Evolutionary conservation across 35 echinoderm and acorn worm genomes (phyloP).

Genomic region (Hemicentrotus pulcherrimus): DNA sequence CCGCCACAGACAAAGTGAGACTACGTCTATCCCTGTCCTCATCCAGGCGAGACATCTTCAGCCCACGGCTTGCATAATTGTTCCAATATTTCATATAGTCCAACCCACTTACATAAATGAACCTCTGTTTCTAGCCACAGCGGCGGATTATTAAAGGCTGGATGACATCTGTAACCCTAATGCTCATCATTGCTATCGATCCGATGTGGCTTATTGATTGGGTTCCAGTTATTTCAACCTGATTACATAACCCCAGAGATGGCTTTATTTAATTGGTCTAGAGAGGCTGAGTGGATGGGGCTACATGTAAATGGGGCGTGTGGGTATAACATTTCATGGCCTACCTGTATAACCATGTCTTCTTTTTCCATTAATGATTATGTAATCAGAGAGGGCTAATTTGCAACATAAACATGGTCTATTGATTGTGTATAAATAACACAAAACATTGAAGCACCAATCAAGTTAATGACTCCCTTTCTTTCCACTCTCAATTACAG

Average conservation of each 20-base stretch:
- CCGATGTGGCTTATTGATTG: background rate
- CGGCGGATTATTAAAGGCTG: background rate
- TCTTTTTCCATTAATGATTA: background rate
- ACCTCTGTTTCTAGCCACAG: background rate
- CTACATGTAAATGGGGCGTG: background rate
- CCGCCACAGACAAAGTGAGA: background rate
- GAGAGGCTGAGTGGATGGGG: background rate
- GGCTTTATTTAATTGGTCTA: background rate
- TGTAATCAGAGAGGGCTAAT: background rate
- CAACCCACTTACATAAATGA: slow-evolving; percentile 18
- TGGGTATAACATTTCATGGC: background rate
- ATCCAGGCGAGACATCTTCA: slow-evolving; percentile 16
- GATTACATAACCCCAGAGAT: background rate
- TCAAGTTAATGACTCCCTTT: background rate
- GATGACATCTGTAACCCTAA: background rate
- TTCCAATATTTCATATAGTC: background rate
- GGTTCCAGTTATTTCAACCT: background rate
- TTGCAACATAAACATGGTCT: background rate
- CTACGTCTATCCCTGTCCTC: background rate
- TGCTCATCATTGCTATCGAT: slow-evolving; percentile 3
- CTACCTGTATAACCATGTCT: background rate
- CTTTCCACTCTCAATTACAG: background rate
- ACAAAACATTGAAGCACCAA: background rate
- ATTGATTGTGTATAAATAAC: background rate
- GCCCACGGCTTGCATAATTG: background rate